Evolutionary conservation across 2,888 invertebrate genomes (phyloP), one percentile per base, ranked within the genome.

Genomic region (Scotopteryx bipunctaria): DNA sequence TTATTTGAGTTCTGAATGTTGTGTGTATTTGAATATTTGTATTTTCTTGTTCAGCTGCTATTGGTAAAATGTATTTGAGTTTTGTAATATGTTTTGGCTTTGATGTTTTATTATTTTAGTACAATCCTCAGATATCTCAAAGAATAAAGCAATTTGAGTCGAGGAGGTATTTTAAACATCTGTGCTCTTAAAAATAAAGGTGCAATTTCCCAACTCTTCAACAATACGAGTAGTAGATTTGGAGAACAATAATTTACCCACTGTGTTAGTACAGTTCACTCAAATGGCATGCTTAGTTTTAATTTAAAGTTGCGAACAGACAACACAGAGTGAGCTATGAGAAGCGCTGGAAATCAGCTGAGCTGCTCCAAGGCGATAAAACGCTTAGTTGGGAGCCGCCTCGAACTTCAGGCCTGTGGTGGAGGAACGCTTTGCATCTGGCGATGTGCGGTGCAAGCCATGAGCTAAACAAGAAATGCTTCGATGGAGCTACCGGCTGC

Each of bases 361-460:
- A 71, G 72, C 83, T 89, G 88, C 69, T 61, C 67, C 68, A 70
- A 63, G 64, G 68, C 81, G 88, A 89, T 89, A 88, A 87, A 88
- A 83, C 82, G 86, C 88, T 88, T 86, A 88, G 81, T 81, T 72
- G 71, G 73, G 71, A 69, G 70, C 70, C 76, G 71, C 76, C 76
- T 71, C 61, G 66, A 76, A 80, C 73, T 79, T 71, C 56, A 59
- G 70, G 54, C 67, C 78, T 66, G 59, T 52, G 55, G 57, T 59
- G 47, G 9, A 42, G 40, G 51, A 54, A 55, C 54, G 51, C 57
- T 57, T 58, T 54, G 59, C 51, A 52, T 48, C 51, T 60, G 47
- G 50, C 42, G 32, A 37, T 9, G 38, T 27, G 13, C 32, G 60
- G 48, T 35, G n/a, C 14, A 59, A 54, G 53, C 2, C 31, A 33